Conservation (phyloP, 2,797 vertebrate species). For the Falco biarmicus region DNA sequence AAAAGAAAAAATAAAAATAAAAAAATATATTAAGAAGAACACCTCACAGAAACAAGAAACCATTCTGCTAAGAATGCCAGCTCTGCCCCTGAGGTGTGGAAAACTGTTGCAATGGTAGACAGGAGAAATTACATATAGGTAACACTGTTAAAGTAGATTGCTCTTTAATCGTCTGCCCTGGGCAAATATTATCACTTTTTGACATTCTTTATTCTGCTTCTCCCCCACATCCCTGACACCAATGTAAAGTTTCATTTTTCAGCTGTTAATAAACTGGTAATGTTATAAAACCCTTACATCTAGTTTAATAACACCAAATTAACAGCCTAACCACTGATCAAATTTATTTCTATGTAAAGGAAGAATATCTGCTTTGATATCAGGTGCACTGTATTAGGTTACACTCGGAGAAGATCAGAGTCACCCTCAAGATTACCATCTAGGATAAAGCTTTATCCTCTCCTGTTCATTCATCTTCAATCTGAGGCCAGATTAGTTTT, state of each 20-base stretch:
- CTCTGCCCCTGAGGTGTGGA: constrained; percentile 40
- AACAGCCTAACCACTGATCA: not conserved
- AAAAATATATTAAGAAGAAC: not conserved
- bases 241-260: constrained; percentile 59
- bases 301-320: constrained; percentile 19
- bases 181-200: constrained; percentile 62
- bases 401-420: not conserved
- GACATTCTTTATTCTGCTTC: constrained; percentile 55
- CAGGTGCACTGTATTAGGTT: not conserved
- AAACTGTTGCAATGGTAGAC: constrained; percentile 35
- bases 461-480: not conserved
- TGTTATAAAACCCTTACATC: constrained; percentile 47
- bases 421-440: not conserved
- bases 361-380: not conserved
- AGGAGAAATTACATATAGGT: constrained; percentile 55
- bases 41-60: constrained; percentile 24
- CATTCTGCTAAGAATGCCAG: constrained; percentile 27
- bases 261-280: constrained; percentile 62
- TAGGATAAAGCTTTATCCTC: not conserved
- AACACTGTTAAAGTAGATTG: constrained; percentile 44
- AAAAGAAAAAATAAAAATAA: not conserved
- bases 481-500: not conserved
- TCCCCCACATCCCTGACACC: constrained; percentile 49
- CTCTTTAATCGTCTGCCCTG: constrained; percentile 67
- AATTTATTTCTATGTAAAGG: not conserved